Evolutionary conservation across 2,113 vertebrate species (phyloP), one percentile per base, ranked within the genome.

Genomic region (Zapornia atra): DNA sequence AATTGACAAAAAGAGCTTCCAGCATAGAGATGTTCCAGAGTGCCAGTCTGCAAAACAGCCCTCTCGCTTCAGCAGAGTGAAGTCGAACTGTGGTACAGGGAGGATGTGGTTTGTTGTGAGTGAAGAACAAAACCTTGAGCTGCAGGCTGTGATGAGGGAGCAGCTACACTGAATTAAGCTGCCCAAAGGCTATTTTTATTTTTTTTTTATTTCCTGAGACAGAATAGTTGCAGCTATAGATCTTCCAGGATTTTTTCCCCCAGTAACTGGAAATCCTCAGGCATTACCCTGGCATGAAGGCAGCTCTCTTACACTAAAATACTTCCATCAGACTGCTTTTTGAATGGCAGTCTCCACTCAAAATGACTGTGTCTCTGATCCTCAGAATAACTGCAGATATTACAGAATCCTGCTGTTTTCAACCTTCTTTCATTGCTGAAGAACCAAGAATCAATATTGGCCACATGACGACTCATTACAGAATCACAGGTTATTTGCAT

Each of bases 181-280:
- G 83, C 77, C 93, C 87, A 83, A 79, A 85, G 79, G 90, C 66
- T 83, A 65, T 85, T 86, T 83, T 66, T 33, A 31, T 38, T 50
- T 12, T 34, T 76, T 48, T 19, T 48, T 19, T 4, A 6, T 94
- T 92, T 81, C 86, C 86, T 92, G 82, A 90, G 88, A 92, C 44
- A 89, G 50, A 88, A 88, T n/a, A 85, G n/a, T 72, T 84, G 34
- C 73, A 93, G 95, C 86, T 68, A 46, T 54, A 95, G 64, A 70
- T 73, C 61, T 85, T 65, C 65, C 40, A 86, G 50, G n/a, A 25
- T 48, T 92, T 94, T 51, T n/a, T 92, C 69, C 48, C 12, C 66
- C 70, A 82, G 69, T 75, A 70, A 91, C 60, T 86, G 94, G 65
- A 94, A 96, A 96, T 84, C 89, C 81, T 94, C 69, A 82, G 86